phyloP scores from a whole-genome alignment of 2,797 vertebrate species.

The Sarcoramphus papa region DNA sequence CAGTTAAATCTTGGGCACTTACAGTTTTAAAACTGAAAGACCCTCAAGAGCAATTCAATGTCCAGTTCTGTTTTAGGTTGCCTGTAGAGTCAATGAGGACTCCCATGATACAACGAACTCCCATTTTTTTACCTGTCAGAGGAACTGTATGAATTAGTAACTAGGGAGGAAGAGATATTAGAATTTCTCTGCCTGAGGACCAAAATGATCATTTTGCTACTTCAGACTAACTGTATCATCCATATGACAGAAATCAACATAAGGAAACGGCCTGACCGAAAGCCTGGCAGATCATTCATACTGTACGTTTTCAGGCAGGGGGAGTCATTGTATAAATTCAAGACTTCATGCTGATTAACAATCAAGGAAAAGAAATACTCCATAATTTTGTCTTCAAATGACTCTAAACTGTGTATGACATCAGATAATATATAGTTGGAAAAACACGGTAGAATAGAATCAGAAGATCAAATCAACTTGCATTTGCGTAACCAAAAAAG shows the following conservation, averaged over 20 bases:
- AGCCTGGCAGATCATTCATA: neutral
- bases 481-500: neutral
- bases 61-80: neutral
- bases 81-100: neutral
- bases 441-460: neutral
- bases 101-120: neutral
- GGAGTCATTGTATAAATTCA: neutral
- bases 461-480: neutral
- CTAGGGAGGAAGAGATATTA: neutral
- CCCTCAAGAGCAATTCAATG: neutral
- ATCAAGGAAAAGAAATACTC: neutral
- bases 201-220: neutral
- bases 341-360: neutral
- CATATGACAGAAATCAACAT: neutral
- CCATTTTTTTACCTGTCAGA: neutral
- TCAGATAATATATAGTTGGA: neutral
- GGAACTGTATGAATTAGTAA: neutral
- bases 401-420: neutral
- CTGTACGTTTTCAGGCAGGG: neutral
- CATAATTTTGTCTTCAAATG: neutral
- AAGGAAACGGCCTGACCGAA: neutral
- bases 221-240: neutral
- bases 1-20: neutral
- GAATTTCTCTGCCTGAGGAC: neutral
- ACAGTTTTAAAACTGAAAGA: neutral